A percentile compares a stretch with the other conserved stretches of the same genome.
These are phyloP conservation scores for Halesus radiatus DNA, from an alignment of 1,140 invertebrate genomes.

Conservation along the genomic window DNA sequence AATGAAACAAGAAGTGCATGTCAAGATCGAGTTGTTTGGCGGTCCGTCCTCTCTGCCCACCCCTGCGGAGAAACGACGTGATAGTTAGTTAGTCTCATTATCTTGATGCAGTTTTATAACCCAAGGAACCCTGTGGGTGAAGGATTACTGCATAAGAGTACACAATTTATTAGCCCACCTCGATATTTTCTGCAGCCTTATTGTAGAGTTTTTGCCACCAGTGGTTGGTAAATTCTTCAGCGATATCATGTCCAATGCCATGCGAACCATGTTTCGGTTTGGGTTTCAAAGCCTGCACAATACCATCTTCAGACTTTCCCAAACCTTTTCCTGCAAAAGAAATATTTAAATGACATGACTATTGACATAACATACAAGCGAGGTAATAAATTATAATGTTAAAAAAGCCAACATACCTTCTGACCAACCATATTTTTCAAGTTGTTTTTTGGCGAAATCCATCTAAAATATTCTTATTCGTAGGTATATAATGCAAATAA, in stretches of 20 bases:
- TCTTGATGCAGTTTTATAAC: too few relatives aligned
- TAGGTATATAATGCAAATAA: too few relatives aligned
- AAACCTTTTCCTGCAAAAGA: constrained; percentile 80
- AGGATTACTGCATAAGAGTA: background rate
- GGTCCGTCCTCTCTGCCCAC: too few relatives aligned
- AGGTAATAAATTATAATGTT: background rate
- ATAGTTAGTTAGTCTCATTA: too few relatives aligned
- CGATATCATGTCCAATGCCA: constrained; percentile 83
- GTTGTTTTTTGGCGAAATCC: constrained; percentile 54
- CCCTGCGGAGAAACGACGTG: too few relatives aligned
- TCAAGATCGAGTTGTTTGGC: too few relatives aligned
- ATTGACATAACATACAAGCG: too few relatives aligned
- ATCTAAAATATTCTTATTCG: constrained; percentile 18
- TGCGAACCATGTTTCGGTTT: constrained; percentile 82
- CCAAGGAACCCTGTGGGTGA: too few relatives aligned
- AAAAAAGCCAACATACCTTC: constrained; percentile 43
- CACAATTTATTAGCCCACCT: constrained; percentile 58
- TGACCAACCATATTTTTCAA: constrained; percentile 53
- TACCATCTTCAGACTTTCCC: constrained; percentile 83
- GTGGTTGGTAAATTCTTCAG: constrained; percentile 80
- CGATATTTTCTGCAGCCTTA: constrained; percentile 79
- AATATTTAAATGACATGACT: background rate
- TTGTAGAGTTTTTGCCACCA: constrained; percentile 88
- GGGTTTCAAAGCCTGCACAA: constrained; percentile 80
- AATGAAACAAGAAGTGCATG: too few relatives aligned